Base-by-base conservation (phyloP, 2,888 invertebrate genomes). In the Maniola hyperantus region DNA sequence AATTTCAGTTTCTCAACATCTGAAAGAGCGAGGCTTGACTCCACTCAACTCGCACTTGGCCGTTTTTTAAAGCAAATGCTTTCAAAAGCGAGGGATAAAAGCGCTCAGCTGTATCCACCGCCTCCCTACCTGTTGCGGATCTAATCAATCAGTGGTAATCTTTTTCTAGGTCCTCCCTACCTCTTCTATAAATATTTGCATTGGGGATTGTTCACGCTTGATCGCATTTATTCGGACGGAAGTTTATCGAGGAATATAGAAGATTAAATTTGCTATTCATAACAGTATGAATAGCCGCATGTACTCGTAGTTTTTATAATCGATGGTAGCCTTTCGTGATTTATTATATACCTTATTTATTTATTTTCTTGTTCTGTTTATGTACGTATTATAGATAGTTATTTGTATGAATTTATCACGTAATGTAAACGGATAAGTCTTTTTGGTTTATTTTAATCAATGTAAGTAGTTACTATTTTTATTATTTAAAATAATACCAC, bases 71-170 rank as follows among this genome's bases (percentile, higher is more conserved):
- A 65, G 58, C 60, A 60, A 68, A 68, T 42, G 26, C 51, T 59
- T 39, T 59, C 54, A 50, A 58, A 68, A 66, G 39, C 61, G 61
- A 55, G 51, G 53, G 54, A 50, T 57, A 69, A 61, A 68, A 15
- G 57, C 44, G 59, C 48, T 59, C 54, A 65, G 64, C 54, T 48
- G 55, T 33, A 48, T 26, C 60, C 34, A 20, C 33, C 50, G 20
- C 57, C 53, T 60, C 65, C 68, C 67, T 26, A 76, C 75, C 73
- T 76, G 76, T 76, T 76, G 76, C 75, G 65, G 65, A 60, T 71
- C 72, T 73, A 76, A 75, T 76, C 76, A 74, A 74, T 76, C 76
- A 74, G 69, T 64, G 51, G 69, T 72, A 72, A 72, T 74, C 71
- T 71, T 72, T 69, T 64, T 64, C 71, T 66, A 69, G 64, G 64